Percentiles rank a stretch among this genome's conserved stretches.
Evolutionary conservation across 2,888 invertebrate genomes (phyloP).

Genomic region (Drosophila tanythrix): DNA sequence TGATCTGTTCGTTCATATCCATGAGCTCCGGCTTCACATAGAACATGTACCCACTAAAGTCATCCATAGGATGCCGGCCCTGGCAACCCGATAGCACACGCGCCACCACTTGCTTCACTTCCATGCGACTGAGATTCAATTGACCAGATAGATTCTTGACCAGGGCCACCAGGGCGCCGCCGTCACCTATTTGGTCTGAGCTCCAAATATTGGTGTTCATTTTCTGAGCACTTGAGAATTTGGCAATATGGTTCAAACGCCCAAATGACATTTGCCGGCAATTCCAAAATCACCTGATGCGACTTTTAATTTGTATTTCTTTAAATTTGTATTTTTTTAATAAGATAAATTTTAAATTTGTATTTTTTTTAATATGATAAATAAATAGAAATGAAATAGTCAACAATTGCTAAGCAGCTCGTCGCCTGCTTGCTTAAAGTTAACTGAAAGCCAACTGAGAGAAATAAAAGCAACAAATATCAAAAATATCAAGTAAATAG

Average conservation of each 20-base stretch:
- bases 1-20: conserved; percentile 53
- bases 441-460: neutral
- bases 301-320: neutral
- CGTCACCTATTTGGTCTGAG: conserved; percentile 46
- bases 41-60: conserved; percentile 58
- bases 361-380: conserved; percentile 17
- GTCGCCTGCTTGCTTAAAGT: conserved; percentile 13
- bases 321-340: conserved; percentile 10
- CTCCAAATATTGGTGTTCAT: conserved; percentile 60
- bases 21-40: conserved; percentile 55
- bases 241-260: neutral
- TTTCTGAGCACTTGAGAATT: conserved; percentile 5
- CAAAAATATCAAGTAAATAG: neutral
- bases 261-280: conserved; percentile 10
- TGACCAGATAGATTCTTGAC: conserved; percentile 61
- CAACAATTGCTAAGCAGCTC: neutral
- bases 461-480: neutral
- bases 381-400: neutral
- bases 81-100: conserved; percentile 59
- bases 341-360: conserved; percentile 7
- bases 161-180: conserved; percentile 61
- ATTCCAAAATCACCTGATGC: conserved; percentile 8
- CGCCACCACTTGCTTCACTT: conserved; percentile 59
- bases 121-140: conserved; percentile 40
- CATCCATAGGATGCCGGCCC: conserved; percentile 50